These are phyloP conservation scores for Cyclina sinensis DNA, from an alignment of 1,140 invertebrate species.

Conservation along the genomic window DNA sequence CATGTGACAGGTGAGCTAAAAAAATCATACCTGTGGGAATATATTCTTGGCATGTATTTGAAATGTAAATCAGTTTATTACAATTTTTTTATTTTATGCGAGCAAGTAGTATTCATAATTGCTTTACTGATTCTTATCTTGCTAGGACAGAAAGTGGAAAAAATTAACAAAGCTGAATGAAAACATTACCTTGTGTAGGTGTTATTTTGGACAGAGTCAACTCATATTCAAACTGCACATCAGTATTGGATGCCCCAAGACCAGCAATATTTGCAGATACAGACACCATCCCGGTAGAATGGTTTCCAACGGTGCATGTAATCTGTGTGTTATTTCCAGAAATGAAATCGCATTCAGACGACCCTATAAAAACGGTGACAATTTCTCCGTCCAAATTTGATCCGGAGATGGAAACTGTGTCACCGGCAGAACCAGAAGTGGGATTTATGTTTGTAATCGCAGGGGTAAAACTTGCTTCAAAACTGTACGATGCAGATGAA, in stretches of 20 bases:
- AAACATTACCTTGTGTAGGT: conserved; percentile 68
- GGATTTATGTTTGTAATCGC: conserved; percentile 67
- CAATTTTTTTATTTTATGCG: too few species aligned
- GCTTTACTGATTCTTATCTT: too few species aligned
- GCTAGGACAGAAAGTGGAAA: too few species aligned
- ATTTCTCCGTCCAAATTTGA: conserved; percentile 47
- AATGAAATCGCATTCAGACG: conserved; percentile 59
- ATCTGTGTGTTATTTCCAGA: conserved; percentile 47
- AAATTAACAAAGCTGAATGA: too few species aligned
- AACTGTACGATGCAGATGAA: conserved; percentile 50
- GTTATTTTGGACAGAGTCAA: conserved; percentile 59
- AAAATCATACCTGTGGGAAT: too few species aligned
- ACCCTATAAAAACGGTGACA: conserved; percentile 66
- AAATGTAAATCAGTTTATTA: too few species aligned
- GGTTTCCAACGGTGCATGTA: conserved; percentile 68
- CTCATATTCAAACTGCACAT: conserved; percentile 73
- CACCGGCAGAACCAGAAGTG: conserved; percentile 46
- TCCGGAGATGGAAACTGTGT: conserved; percentile 71
- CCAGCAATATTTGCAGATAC: conserved; percentile 69
- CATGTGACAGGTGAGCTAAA: too few species aligned
- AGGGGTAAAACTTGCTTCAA: conserved; percentile 66
- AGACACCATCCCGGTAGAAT: conserved; percentile 66
- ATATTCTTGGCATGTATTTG: too few species aligned
- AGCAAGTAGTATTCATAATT: too few species aligned
- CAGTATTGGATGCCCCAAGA: conserved; percentile 57